phyloP scores from a whole-genome alignment of 2,113 vertebrate genomes.

The Cottus gobio region DNA sequence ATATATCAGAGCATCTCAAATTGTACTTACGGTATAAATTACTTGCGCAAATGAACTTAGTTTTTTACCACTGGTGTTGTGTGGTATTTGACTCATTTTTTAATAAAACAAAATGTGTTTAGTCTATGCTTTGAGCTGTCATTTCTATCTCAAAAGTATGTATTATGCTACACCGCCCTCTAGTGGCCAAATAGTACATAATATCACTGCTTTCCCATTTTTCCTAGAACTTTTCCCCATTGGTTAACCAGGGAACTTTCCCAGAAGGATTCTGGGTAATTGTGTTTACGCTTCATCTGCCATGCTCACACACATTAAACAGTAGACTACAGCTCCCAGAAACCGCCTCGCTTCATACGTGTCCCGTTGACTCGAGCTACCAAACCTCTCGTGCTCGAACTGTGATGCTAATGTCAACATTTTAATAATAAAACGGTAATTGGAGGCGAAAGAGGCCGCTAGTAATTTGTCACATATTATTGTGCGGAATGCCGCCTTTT shows the following conservation, averaged over 20 bases:
- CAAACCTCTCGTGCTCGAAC: background rate
- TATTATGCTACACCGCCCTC: conserved; percentile 38
- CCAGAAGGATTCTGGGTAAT: conserved; percentile 62
- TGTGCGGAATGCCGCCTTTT: background rate
- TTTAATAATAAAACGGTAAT: background rate
- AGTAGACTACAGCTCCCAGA: conserved; percentile 66
- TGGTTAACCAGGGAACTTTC: background rate
- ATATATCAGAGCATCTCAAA: background rate
- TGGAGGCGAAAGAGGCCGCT: background rate
- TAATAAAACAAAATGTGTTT: background rate
- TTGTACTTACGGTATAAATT: background rate
- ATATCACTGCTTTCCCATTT: background rate
- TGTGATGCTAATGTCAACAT: conserved; percentile 15
- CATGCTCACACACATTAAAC: fast-evolving
- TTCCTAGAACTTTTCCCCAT: background rate
- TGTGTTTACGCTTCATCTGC: background rate
- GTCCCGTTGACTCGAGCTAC: background rate
- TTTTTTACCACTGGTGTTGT: background rate
- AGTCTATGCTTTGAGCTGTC: background rate
- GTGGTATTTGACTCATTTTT: background rate
- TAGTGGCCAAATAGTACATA: conserved; percentile 34
- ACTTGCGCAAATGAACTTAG: background rate
- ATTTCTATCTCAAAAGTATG: background rate
- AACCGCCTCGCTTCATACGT: background rate
- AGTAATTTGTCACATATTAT: background rate